Base-by-base conservation (phyloP, 2,113 vertebrate genomes). In the Trochalopteron elliotii region DNA sequence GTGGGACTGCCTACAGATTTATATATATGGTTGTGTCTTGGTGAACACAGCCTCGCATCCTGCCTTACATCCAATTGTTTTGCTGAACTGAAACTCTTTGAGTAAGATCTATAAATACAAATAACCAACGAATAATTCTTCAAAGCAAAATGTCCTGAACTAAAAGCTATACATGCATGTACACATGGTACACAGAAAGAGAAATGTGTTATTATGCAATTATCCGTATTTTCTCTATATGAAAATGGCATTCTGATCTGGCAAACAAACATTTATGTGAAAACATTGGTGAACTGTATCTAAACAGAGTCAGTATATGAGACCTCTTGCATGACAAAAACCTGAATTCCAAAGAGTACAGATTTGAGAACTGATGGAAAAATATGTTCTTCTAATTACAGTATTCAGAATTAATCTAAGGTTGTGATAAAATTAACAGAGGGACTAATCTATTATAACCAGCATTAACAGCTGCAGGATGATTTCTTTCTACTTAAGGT, bases 301-400 rank as follows among this genome's bases (percentile, higher is more conserved):
- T 61, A 80, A 84, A 84, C 28, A 6, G 11, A 93, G 39, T 30
- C 35, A 68, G 28, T 57, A 85, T 22, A 28, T 15, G 49, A 33
- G 65, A 83, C 28, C 61, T 83, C 59, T 55, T 56, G 72, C 4
- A 40, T 52, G 63, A 83, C 57, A 91, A 68, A 92, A 27, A 61
- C 35, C 24, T 75, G 47, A 93, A 83, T 65, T 85, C 50, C 75
- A 72, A 76, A 72, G 63, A 45, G 8, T 12, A 83, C 6, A 60
- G 39, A 87, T 83, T 49, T 60, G 59, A 67, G 24, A 91, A 85
- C 23, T 37, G 64, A 92, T 64, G 89, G 53, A 18, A 92, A 94
- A 94, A 71, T 89, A 89, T 24, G 69, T 76, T 88, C 67, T 88
- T 90, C n/a, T 89, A 92, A 94, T 86, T 89, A 88, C 52, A 83